These are phyloP conservation scores for Apis mellifera DNA, from an alignment of 1,140 invertebrate genomes.

Conservation along the genomic window DNA sequence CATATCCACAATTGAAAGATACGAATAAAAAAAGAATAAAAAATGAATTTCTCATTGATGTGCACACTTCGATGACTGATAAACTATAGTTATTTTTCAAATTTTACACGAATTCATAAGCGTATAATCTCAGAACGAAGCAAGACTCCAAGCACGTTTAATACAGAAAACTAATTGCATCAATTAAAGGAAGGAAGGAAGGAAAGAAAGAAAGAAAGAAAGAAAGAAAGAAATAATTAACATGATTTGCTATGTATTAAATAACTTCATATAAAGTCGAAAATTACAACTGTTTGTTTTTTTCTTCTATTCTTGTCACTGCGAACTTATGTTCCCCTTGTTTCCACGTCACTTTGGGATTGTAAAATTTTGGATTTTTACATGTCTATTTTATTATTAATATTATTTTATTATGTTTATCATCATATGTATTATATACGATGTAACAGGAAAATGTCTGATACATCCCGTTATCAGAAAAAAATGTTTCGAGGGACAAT, in stretches of 20 bases:
- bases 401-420: conserved; percentile 22
- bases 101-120: conserved; percentile 19
- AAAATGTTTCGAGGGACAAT: conserved; percentile 7
- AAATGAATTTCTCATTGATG: neutral
- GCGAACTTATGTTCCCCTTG: conserved; percentile 49
- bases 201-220: neutral
- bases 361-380: conserved; percentile 21
- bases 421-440: conserved; percentile 9
- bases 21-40: conserved; percentile 14
- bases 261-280: conserved; percentile 28
- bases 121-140: conserved; percentile 48
- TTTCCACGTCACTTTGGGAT: conserved; percentile 52
- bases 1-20: conserved; percentile 44
- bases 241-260: conserved; percentile 26
- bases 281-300: conserved; percentile 22
- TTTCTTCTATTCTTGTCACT: neutral
- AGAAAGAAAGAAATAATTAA: neutral
- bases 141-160: conserved; percentile 52
- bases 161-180: conserved; percentile 2
- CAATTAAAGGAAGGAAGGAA: neutral
- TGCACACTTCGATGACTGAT: conserved; percentile 9
- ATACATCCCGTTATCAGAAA: neutral
- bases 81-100: conserved; percentile 30
- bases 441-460: neutral
- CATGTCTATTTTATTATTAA: conserved; percentile 21